phyloP scores from a whole-genome alignment of 2,888 invertebrate species.

The Melinaea marsaeus region DNA sequence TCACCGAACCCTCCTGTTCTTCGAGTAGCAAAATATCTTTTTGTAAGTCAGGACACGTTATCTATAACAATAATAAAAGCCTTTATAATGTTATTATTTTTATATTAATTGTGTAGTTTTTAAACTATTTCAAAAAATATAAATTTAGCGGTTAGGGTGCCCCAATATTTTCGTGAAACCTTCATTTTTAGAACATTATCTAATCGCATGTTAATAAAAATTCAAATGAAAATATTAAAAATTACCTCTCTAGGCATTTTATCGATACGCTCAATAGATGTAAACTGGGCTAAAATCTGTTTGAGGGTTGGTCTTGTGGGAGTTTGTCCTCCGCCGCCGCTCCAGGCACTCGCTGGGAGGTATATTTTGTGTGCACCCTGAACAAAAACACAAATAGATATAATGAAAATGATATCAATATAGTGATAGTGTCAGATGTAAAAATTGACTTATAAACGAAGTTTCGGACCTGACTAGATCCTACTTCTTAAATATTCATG shows the following conservation, averaged over 20 bases:
- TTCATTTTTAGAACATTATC: no score
- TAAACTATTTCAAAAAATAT: no score
- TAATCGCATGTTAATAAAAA: no score
- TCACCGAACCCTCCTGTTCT: conserved; percentile 93
- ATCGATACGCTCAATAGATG: conserved; percentile 88
- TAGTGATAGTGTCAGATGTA: not conserved
- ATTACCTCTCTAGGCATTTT: conserved; percentile 88
- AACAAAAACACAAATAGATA: conserved; percentile 4
- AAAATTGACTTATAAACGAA: no score
- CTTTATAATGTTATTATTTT: no score
- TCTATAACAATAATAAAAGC: conserved; percentile 64
- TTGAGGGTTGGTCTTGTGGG: conserved; percentile 91
- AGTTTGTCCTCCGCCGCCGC: conserved; percentile 62
- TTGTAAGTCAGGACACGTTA: conserved; percentile 83
- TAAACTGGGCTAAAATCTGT: conserved; percentile 90
- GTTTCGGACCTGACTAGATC: no score
- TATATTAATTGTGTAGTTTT: no score
- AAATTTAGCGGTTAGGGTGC: no score
- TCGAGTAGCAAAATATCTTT: conserved; percentile 89
- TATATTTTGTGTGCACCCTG: conserved; percentile 94
- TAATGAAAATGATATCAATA: not conserved
- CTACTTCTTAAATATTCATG: no score
- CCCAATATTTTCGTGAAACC: no score
- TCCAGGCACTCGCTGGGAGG: conserved; percentile 84
- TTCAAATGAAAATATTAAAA: no score